Conservation (phyloP, 2,797 vertebrate species). For the Liparis tanakae region DNA sequence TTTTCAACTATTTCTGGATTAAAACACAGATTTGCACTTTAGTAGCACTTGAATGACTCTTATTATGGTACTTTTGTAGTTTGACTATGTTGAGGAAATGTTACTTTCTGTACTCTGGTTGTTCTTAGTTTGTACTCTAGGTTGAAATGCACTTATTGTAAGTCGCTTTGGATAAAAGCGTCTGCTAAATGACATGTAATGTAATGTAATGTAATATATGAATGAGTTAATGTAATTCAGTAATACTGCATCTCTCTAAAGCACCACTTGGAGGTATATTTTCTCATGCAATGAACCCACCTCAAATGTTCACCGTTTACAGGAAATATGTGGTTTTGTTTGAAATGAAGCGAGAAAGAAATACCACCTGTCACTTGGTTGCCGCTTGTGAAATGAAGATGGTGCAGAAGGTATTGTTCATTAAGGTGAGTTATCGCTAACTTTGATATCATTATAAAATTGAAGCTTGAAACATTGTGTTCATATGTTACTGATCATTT, state of each 20-base stretch:
- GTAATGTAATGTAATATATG: too few relatives aligned
- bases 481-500: neutral
- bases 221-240: too few relatives aligned
- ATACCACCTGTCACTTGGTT: neutral
- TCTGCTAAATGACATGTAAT: too few relatives aligned
- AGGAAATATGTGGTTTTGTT: constrained; percentile 36
- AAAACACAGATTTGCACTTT: too few relatives aligned
- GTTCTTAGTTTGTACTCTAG: too few relatives aligned
- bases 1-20: too few relatives aligned
- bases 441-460: neutral
- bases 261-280: constrained; percentile 37
- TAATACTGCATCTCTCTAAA: neutral
- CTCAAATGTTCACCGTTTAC: neutral
- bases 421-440: constrained; percentile 55
- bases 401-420: constrained; percentile 30
- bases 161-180: too few relatives aligned
- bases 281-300: neutral
- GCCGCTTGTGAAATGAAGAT: constrained; percentile 19
- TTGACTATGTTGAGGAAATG: too few relatives aligned
- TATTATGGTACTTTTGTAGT: too few relatives aligned
- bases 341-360: constrained; percentile 19
- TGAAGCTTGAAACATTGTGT: neutral
- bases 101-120: too few relatives aligned
- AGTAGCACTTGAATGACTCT: too few relatives aligned
- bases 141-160: too few relatives aligned